Percentiles rank a stretch among this genome's conserved stretches.
Conservation (phyloP, 2,113 vertebrate species). For the Aleadryas rufinucha region DNA sequence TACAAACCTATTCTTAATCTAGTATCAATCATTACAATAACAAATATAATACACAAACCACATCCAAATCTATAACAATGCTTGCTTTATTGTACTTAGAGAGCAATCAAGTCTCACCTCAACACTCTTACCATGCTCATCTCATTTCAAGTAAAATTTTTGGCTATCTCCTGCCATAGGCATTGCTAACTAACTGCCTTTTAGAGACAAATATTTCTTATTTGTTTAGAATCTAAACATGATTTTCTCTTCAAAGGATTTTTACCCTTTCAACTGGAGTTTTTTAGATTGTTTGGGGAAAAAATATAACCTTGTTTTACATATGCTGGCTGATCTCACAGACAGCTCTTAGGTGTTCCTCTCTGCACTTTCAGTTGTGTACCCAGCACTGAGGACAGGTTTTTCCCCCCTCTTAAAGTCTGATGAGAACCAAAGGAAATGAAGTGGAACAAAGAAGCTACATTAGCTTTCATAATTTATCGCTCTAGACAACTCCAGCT, state of each 20-base stretch:
- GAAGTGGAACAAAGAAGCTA: conserved; percentile 19
- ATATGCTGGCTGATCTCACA: background rate
- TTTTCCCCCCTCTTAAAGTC: background rate
- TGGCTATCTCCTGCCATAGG: background rate
- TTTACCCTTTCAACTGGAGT: background rate
- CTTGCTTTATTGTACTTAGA: background rate
- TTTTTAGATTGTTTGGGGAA: background rate
- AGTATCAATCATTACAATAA: background rate
- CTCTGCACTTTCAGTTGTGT: background rate
- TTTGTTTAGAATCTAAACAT: background rate
- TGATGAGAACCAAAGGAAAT: background rate
- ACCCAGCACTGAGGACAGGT: background rate
- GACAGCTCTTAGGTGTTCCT: background rate
- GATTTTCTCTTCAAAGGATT: background rate
- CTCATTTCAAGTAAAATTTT: background rate
- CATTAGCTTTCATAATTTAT: conserved; percentile 24
- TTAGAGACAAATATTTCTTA: background rate
- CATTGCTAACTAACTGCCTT: background rate
- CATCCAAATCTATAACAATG: background rate
- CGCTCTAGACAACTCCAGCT: background rate
- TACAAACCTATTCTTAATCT: background rate
- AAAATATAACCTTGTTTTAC: background rate
- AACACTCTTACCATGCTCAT: background rate
- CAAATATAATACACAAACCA: background rate
- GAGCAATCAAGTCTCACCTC: background rate